Conservation (phyloP, 2,113 vertebrate genomes). For the Macroglossus sobrinus region DNA sequence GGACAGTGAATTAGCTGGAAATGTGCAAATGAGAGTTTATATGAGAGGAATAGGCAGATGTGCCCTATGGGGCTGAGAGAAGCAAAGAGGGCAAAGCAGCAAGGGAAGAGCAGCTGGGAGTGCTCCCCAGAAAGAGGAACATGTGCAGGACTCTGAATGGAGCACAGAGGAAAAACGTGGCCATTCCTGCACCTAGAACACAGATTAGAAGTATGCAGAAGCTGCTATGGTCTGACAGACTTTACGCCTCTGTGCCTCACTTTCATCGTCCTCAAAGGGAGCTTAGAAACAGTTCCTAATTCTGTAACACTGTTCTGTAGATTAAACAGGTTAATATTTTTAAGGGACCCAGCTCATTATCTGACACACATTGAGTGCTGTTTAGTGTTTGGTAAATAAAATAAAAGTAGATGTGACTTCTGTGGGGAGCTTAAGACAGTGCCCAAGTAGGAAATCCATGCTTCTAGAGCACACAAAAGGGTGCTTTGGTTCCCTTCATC, state of each 20-base stretch:
- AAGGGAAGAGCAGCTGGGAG: not conserved
- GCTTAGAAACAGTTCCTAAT: not conserved
- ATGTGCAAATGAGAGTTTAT: not conserved
- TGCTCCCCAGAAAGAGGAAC: not conserved
- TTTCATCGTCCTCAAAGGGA: not conserved
- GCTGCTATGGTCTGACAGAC: not conserved
- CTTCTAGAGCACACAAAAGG: not conserved
- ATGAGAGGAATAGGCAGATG: too few species aligned
- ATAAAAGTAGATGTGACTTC: not conserved
- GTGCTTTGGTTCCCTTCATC: not conserved
- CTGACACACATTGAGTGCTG: not conserved
- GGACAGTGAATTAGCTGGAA: not conserved
- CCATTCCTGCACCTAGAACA: not conserved
- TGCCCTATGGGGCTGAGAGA: too few species aligned
- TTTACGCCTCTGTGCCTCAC: not conserved
- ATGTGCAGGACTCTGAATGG: not conserved
- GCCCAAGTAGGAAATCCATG: not conserved
- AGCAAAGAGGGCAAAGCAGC: not conserved
- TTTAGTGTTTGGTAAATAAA: not conserved
- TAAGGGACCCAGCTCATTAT: not conserved
- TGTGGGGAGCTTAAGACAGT: not conserved
- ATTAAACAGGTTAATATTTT: not conserved
- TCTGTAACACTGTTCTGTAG: not conserved
- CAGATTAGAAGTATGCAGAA: fast-evolving
- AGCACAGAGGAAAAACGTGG: not conserved